Conservation (phyloP, 2,888 invertebrate species). For the Isoperla grammatica region DNA sequence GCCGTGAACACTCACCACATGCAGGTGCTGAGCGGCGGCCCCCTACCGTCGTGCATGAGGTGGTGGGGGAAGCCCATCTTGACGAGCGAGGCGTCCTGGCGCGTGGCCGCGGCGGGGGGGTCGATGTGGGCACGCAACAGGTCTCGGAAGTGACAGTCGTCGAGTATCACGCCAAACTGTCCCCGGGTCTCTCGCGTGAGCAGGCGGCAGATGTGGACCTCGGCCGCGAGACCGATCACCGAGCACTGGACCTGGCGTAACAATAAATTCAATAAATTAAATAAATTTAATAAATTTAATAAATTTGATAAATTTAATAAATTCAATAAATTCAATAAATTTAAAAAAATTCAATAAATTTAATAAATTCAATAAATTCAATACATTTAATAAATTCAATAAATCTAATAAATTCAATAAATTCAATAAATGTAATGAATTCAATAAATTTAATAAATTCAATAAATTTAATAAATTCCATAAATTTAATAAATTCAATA, state of each 20-base stretch:
- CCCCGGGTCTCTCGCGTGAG: slow-evolving; percentile 84
- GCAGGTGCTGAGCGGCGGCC: slow-evolving; percentile 77
- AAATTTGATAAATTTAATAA: neutral
- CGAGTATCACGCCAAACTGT: slow-evolving; percentile 49
- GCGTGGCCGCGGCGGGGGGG: slow-evolving; percentile 59
- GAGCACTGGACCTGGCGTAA: slow-evolving; percentile 68
- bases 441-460: too few relatives aligned
- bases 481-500: too few relatives aligned
- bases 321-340: too few relatives aligned
- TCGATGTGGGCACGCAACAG: slow-evolving; percentile 36
- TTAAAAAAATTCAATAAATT: too few relatives aligned
- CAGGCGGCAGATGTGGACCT: slow-evolving; percentile 84
- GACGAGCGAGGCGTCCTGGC: slow-evolving; percentile 70
- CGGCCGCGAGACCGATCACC: slow-evolving; percentile 92
- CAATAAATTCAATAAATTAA: slow-evolving; percentile 9
- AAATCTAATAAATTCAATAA: too few relatives aligned
- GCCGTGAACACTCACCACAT: slow-evolving; percentile 85
- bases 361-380: too few relatives aligned
- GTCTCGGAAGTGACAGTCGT: slow-evolving; percentile 47
- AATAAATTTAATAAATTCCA: too few relatives aligned
- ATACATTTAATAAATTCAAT: too few relatives aligned
- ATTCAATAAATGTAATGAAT: neutral
- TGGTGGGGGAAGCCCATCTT: slow-evolving; percentile 97
- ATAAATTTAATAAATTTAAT: slow-evolving; percentile 11
- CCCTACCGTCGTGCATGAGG: slow-evolving; percentile 52